A percentile compares a stretch with the other conserved stretches of the same genome.
Conservation (phyloP, 2,888 invertebrate species). For the Tribolium freemani region DNA sequence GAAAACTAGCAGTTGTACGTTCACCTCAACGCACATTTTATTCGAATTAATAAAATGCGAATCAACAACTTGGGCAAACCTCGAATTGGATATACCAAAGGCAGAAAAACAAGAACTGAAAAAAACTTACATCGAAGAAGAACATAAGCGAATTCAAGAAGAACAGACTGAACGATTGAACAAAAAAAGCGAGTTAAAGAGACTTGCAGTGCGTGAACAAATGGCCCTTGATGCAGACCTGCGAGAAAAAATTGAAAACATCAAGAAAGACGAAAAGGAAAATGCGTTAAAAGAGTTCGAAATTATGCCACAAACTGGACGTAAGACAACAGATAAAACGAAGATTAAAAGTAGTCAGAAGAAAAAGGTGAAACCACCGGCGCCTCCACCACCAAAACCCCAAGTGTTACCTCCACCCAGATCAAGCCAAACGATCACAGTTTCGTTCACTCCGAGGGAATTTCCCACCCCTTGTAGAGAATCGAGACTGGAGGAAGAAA, state of each 20-base stretch:
- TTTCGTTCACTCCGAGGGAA: conserved; percentile 80
- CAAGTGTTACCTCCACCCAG: conserved; percentile 59
- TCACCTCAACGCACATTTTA: conserved; percentile 73
- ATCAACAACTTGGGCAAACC: conserved; percentile 71
- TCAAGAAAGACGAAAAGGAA: conserved; percentile 74
- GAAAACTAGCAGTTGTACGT: conserved; percentile 74
- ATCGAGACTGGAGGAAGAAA: conserved; percentile 78
- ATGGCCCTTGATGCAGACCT: conserved; percentile 73
- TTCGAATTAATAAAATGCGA: conserved; percentile 78
- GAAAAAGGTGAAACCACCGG: conserved; percentile 62
- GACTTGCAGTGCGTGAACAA: conserved; percentile 74
- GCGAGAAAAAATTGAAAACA: conserved; percentile 74
- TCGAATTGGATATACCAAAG: conserved; percentile 73
- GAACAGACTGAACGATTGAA: conserved; percentile 70
- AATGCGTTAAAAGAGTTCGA: conserved; percentile 74
- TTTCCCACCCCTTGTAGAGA: conserved; percentile 89
- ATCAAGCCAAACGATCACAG: conserved; percentile 72
- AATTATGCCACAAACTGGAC: conserved; percentile 68
- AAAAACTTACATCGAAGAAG: conserved; percentile 72
- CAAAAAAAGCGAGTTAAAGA: conserved; percentile 72
- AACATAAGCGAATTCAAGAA: conserved; percentile 72
- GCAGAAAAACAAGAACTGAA: conserved; percentile 72
- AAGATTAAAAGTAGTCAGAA: conserved; percentile 54
- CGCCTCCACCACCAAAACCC: conserved; percentile 66
- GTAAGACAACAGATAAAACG: conserved; percentile 40